Evolutionary conservation across 2,888 invertebrate species (phyloP).

Genomic region (Clistopyga incitator): DNA sequence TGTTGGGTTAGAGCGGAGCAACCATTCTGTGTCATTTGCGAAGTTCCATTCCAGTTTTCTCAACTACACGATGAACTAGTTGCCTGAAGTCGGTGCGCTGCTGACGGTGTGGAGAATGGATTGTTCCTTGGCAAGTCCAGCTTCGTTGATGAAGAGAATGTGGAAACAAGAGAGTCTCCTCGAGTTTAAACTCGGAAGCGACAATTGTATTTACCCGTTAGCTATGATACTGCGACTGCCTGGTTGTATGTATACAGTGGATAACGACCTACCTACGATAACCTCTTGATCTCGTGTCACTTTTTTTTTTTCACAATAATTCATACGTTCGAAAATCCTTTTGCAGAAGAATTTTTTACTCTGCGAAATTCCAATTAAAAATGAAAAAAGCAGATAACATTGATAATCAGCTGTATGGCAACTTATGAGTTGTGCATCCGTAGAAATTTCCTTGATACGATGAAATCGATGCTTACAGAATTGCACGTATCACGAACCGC

Average conservation of each 20-base stretch:
- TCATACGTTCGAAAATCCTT: background rate
- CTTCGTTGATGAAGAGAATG: slow-evolving; percentile 42
- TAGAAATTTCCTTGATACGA: background rate
- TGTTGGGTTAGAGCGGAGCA: background rate
- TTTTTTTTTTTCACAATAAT: background rate
- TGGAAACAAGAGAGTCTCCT: slow-evolving; percentile 23
- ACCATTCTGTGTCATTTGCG: slow-evolving; percentile 39
- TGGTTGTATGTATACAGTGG: background rate
- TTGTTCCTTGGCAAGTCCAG: slow-evolving; percentile 19
- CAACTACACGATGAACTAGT: slow-evolving; percentile 47
- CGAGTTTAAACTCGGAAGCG: slow-evolving; percentile 42
- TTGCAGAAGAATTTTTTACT: too few species aligned
- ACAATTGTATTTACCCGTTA: slow-evolving; percentile 44
- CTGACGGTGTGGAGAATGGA: slow-evolving; percentile 21
- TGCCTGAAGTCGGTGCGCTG: slow-evolving; percentile 13
- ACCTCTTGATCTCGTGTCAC: slow-evolving; percentile 13
- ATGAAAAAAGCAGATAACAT: background rate
- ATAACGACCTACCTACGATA: background rate
- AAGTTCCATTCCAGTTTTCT: slow-evolving; percentile 42
- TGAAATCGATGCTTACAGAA: background rate
- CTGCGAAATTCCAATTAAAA: background rate
- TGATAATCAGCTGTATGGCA: background rate
- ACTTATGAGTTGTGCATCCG: background rate
- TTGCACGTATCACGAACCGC: background rate
- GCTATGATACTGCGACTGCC: slow-evolving; percentile 15